These are phyloP conservation scores for Argentina silus DNA, from an alignment of 2,797 vertebrate species.

Conservation along the genomic window DNA sequence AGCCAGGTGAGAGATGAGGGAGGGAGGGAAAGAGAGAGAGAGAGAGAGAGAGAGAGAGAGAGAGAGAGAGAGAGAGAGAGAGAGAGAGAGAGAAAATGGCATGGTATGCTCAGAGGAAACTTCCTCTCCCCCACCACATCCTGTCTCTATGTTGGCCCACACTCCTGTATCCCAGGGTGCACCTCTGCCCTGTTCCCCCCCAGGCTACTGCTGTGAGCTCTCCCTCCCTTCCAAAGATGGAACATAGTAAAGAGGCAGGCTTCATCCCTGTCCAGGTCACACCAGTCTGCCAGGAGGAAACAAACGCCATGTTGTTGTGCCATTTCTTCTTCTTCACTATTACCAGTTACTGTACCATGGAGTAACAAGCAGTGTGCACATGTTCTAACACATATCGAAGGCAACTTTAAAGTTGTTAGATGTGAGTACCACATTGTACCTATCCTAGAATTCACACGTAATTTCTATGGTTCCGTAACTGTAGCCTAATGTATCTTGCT, in stretches of 20 bases:
- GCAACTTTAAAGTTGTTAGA: no score
- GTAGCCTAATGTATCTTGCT: no score
- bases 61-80: not conserved
- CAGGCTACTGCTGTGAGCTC: conserved; percentile 17
- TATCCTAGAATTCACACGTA: no score
- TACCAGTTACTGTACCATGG: no score
- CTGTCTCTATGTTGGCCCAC: conserved; percentile 48
- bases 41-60: conserved; percentile 1
- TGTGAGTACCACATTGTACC: no score
- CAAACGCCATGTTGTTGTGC: no score
- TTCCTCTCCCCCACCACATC: conserved; percentile 19
- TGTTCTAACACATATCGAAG: no score
- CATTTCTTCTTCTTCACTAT: no score
- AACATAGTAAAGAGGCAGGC: conserved; percentile 25
- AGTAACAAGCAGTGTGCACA: no score
- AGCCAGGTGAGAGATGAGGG: conserved; percentile 48
- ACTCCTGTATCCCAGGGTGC: conserved; percentile 26
- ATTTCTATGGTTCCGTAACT: no score
- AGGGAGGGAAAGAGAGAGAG: conserved; percentile 16
- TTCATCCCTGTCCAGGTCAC: conserved; percentile 22
- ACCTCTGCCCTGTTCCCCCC: conserved; percentile 49
- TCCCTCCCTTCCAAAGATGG: conserved; percentile 22
- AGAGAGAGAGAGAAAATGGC: not conserved
- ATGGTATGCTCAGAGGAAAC: not conserved
- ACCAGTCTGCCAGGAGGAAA: conserved; percentile 24